A percentile compares a stretch with the other conserved stretches of the same genome.
phyloP scores from a whole-genome alignment of 2,888 invertebrate genomes.

The Diaprepes abbreviatus region DNA sequence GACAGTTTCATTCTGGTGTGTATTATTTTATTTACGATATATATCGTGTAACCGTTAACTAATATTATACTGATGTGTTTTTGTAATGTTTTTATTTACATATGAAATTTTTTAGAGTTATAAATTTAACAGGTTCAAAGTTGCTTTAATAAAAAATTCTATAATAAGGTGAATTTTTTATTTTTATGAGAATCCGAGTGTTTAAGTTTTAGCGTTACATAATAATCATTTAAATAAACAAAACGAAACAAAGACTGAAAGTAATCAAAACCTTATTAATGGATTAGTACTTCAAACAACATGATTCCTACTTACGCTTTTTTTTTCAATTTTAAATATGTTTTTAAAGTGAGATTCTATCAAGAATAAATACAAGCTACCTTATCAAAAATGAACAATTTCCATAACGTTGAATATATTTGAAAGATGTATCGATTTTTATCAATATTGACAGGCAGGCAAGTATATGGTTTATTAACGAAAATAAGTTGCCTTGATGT shows the following conservation, averaged over 20 bases:
- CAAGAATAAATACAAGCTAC: not conserved
- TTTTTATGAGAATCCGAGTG: not conserved
- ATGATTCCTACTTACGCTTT: not conserved
- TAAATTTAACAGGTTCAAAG: too few species aligned
- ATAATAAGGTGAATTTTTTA: constrained; percentile 3
- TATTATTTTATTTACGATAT: too few species aligned
- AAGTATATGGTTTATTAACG: constrained; percentile 18
- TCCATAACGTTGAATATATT: constrained; percentile 11
- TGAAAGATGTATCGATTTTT: constrained; percentile 19
- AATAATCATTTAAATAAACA: not conserved
- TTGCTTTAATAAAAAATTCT: not conserved
- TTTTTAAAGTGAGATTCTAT: not conserved
- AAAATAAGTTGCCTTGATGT: constrained; percentile 23
- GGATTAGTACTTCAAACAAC: not conserved
- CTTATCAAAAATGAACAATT: not conserved
- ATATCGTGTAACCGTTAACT: too few species aligned
- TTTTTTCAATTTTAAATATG: not conserved
- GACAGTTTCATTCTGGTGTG: too few species aligned
- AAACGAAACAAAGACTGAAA: not conserved
- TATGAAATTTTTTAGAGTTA: too few species aligned
- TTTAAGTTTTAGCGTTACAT: not conserved
- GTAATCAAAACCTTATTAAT: not conserved
- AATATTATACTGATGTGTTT: too few species aligned
- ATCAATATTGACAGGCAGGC: constrained; percentile 28
- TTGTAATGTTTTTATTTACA: too few species aligned